Evolutionary conservation across 2,888 invertebrate genomes (phyloP).

Genomic region (Amphiduros pacificus): DNA sequence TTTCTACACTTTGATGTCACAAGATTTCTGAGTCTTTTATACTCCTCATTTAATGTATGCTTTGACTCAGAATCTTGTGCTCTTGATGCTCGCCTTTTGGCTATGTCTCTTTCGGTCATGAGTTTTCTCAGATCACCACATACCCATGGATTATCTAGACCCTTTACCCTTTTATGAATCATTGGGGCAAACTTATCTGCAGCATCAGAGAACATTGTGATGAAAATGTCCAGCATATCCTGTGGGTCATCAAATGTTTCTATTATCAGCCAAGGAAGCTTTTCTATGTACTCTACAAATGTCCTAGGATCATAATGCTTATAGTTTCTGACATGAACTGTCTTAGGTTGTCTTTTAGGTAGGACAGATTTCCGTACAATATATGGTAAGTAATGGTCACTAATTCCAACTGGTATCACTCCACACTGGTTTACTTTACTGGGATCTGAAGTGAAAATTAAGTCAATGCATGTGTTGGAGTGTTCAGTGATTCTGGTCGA

Average conservation of each 20-base stretch:
- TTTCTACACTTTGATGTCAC: not conserved
- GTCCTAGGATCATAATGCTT: not conserved
- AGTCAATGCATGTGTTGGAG: not conserved
- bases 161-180: constrained; percentile 1
- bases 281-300: not conserved
- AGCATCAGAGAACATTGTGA: not conserved
- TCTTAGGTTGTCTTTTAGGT: not conserved
- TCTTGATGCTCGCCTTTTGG: not conserved
- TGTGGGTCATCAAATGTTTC: not conserved
- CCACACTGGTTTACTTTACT: not conserved
- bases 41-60: too few species aligned
- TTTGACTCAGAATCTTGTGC: not conserved
- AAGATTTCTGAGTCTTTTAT: not conserved
- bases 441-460: not conserved
- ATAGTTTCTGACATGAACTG: not conserved
- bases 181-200: not conserved
- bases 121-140: not conserved
- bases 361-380: not conserved
- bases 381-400: not conserved
- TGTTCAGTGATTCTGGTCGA: not conserved
- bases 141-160: constrained; percentile 1
- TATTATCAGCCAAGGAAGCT: not conserved
- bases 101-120: not conserved
- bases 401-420: not conserved
- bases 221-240: constrained; percentile 1